A percentile compares a stretch with the other conserved stretches of the same genome.
These are phyloP conservation scores for Zonotrichia albicollis DNA, from an alignment of 2,797 vertebrate species.

Conservation along the genomic window DNA sequence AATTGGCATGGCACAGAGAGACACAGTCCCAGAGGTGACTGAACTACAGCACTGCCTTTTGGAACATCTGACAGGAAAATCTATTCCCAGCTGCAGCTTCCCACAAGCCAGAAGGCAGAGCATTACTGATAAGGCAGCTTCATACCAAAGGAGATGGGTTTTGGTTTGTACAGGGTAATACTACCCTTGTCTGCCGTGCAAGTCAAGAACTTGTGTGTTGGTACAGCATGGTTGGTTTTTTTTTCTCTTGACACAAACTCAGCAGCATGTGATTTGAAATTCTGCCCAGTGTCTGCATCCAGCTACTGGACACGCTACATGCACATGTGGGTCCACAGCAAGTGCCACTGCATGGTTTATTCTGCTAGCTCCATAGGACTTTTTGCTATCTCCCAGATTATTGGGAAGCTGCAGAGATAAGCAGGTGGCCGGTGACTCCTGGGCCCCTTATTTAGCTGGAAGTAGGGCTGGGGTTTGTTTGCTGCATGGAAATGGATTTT, in stretches of 20 bases:
- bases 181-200: background rate
- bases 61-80: background rate
- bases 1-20: slow-evolving; percentile 31
- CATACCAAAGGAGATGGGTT: fast-evolving
- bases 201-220: background rate
- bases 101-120: background rate
- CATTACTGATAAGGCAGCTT: background rate
- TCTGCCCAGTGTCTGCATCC: background rate
- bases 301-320: background rate
- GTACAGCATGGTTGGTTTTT: background rate
- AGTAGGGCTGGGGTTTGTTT: background rate
- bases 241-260: background rate
- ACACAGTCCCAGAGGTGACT: background rate
- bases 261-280: background rate
- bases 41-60: background rate
- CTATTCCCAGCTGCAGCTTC: background rate
- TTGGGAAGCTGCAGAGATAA: background rate
- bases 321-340: background rate
- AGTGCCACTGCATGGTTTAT: background rate
- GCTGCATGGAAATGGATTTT: background rate
- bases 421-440: background rate
- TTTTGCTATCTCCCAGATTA: background rate
- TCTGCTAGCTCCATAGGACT: background rate
- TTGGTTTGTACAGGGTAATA: background rate
- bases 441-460: background rate